Evolutionary conservation across 1,140 invertebrate genomes (phyloP).

Genomic region (Drosophila sturtevanti): DNA sequence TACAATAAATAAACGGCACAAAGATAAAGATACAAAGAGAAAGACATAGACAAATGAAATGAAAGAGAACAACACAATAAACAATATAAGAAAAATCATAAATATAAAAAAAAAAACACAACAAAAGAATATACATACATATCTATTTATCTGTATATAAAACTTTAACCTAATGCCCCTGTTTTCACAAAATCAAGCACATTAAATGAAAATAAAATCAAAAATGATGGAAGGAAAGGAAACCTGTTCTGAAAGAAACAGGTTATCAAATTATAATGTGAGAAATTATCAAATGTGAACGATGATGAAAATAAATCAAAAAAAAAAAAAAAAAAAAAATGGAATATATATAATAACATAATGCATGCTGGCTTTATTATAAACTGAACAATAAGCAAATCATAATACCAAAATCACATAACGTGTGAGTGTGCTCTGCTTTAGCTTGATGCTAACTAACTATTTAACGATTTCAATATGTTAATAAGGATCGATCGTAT

Average conservation of each 20-base stretch:
- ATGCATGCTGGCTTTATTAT: conserved; percentile 20
- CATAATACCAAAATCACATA: conserved; percentile 20
- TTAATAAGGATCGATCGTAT: conserved; percentile 1
- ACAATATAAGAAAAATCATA: conserved; percentile 23
- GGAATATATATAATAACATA: conserved; percentile 23
- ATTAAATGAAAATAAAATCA: background rate
- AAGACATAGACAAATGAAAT: conserved; percentile 44
- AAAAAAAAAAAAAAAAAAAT: too few relatives aligned
- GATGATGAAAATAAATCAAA: conserved; percentile 30
- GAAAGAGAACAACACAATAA: conserved; percentile 36
- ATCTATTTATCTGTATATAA: background rate
- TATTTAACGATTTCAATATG: conserved; percentile 26
- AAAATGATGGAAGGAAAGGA: conserved; percentile 10
- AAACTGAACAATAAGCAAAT: conserved; percentile 7
- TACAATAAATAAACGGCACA: conserved; percentile 25
- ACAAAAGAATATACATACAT: background rate
- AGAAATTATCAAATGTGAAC: conserved; percentile 17
- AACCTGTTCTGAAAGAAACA: background rate
- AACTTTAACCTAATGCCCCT: conserved; percentile 41
- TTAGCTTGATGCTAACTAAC: conserved; percentile 50
- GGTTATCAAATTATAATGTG: conserved; percentile 25
- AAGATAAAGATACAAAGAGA: conserved; percentile 24
- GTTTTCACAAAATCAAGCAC: conserved; percentile 34
- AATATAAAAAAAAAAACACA: conserved; percentile 25
- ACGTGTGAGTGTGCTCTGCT: conserved; percentile 56